These are phyloP conservation scores for Drosophila lacertosa DNA, from an alignment of 1,140 invertebrate genomes.

Conservation along the genomic window DNA sequence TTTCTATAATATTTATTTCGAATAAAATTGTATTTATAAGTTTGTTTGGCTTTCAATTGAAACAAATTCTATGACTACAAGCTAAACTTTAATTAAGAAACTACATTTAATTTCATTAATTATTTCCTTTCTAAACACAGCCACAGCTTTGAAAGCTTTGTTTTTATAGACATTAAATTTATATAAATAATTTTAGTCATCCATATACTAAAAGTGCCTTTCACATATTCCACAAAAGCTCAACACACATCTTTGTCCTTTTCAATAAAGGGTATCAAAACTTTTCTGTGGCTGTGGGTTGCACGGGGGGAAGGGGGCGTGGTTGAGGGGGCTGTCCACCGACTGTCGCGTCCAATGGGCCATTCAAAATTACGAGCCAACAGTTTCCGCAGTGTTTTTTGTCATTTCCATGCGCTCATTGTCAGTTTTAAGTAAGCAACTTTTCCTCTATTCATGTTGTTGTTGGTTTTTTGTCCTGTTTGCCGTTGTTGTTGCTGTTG, in stretches of 20 bases:
- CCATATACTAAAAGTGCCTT: not conserved
- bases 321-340: not conserved
- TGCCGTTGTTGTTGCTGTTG: slow-evolving; percentile 29
- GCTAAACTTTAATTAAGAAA: not conserved
- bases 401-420: slow-evolving; percentile 81
- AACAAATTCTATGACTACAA: too few species aligned
- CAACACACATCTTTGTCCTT: not conserved
- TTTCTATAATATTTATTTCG: too few species aligned
- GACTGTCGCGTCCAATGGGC: slow-evolving; percentile 74
- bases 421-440: slow-evolving; percentile 81
- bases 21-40: too few species aligned
- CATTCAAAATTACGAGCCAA: slow-evolving; percentile 81
- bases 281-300: slow-evolving; percentile 45
- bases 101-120: too few species aligned
- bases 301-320: slow-evolving; percentile 2
- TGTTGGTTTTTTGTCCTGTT: slow-evolving; percentile 25
- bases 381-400: slow-evolving; percentile 81
- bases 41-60: too few species aligned
- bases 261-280: slow-evolving; percentile 25
- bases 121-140: too few species aligned
- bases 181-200: too few species aligned
- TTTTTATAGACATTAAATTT: too few species aligned
- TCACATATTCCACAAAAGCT: not conserved
- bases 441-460: slow-evolving; percentile 43
- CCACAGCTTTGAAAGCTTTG: too few species aligned